Evolutionary conservation across 2,797 vertebrate species (phyloP).

Genomic region (Hippopotamyrus pictus): DNA sequence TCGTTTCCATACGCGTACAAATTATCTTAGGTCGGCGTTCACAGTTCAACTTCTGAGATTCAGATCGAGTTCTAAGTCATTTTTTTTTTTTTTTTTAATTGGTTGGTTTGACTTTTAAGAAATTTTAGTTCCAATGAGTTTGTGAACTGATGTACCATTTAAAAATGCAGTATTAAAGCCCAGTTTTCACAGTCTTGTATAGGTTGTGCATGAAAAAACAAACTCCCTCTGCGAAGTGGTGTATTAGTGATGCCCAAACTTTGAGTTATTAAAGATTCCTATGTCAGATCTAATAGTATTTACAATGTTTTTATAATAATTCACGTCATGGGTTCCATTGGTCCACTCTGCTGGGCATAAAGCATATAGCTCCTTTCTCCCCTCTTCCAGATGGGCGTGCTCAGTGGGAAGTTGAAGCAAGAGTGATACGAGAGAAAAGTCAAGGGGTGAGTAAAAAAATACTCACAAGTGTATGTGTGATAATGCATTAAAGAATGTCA

Average conservation of each 20-base stretch:
- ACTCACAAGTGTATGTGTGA: background rate
- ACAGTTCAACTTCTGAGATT: too few species aligned
- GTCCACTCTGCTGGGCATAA: background rate
- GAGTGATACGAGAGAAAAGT: conserved; percentile 76
- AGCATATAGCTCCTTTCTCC: background rate
- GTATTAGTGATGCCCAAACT: background rate
- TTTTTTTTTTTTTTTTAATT: too few species aligned
- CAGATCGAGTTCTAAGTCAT: too few species aligned
- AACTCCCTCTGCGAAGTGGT: background rate
- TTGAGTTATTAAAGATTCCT: background rate
- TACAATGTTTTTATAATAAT: background rate
- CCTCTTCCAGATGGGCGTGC: conserved; percentile 76
- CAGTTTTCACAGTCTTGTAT: background rate
- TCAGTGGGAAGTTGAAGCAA: conserved; percentile 85
- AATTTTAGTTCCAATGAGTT: too few species aligned
- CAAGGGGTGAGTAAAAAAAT: conserved; percentile 68
- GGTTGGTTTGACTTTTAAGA: too few species aligned
- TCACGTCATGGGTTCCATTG: background rate
- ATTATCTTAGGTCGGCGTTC: too few species aligned
- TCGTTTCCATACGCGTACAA: too few species aligned
- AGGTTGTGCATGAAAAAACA: background rate
- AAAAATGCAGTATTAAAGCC: background rate
- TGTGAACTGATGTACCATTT: too few species aligned
- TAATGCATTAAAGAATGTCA: background rate
- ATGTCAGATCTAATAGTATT: background rate